Conservation (phyloP, 2,797 vertebrate species). For the Arrhamphus sclerolepis region DNA sequence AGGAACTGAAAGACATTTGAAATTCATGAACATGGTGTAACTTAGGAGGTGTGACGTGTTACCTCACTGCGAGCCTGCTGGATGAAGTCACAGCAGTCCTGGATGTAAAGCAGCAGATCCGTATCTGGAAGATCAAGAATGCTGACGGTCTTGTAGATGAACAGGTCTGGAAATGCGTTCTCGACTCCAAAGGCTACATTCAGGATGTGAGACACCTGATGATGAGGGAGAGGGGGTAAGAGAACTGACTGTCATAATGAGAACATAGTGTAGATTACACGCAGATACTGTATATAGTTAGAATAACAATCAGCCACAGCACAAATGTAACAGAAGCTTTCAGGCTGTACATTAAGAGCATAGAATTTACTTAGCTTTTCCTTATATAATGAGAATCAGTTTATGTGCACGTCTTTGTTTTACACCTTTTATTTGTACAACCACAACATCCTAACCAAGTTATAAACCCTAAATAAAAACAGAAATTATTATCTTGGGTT, state of each 20-base stretch:
- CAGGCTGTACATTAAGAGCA: not conserved
- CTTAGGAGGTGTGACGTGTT: conserved; percentile 12
- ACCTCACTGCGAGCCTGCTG: conserved; percentile 88
- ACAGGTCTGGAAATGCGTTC: conserved; percentile 89
- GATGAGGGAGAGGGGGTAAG: not conserved
- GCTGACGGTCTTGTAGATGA: conserved; percentile 89
- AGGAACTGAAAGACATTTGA: too few species aligned
- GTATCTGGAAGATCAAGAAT: conserved; percentile 92
- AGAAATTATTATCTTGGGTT: too few species aligned
- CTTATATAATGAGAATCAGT: too few species aligned
- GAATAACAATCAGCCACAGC: not conserved
- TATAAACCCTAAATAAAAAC: too few species aligned
- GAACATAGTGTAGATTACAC: not conserved
- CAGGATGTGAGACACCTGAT: conserved; percentile 92
- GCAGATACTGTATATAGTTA: not conserved
- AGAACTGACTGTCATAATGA: not conserved
- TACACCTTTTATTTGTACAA: too few species aligned
- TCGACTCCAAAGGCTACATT: conserved; percentile 95
- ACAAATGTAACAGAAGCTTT: not conserved
- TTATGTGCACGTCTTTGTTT: too few species aligned
- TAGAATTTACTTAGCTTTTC: not conserved
- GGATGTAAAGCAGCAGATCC: conserved; percentile 86
- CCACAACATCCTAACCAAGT: too few species aligned
- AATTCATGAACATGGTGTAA: too few species aligned
- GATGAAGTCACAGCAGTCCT: conserved; percentile 93